Base-by-base conservation (phyloP, 2,113 vertebrate species). In the Sceloporus undulatus region DNA sequence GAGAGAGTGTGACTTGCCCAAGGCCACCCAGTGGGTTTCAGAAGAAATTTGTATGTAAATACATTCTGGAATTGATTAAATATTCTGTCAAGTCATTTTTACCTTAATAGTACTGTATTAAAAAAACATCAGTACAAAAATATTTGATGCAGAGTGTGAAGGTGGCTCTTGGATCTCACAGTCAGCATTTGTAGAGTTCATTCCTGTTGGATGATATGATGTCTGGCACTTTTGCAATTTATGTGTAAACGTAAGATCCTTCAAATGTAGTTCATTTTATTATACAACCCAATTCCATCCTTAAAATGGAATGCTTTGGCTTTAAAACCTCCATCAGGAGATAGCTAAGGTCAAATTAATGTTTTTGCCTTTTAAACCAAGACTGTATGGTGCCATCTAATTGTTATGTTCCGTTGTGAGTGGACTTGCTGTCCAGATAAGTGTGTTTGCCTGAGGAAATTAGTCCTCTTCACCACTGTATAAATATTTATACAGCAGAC, bases 401-500 rank as follows among this genome's bases (percentile, higher is more conserved):
- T 73, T 81, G 65, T 66, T 29, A 23, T 66, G 38, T 76, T 65
- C 42, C 54, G 82, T 54, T 87, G 52, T 54, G 16, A 71, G 40
- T 0, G 4, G 0, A 42, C 13, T 75, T 90, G 81, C 81, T 89
- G 79, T 79, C 87, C 79, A 87, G 66, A 65, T 54, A 25, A 40
- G 25, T 27, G 56, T 8, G 73, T 65, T 80, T 83, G 79, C 83
- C 34, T 71, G 80, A 54, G 56, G 83, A 87, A 89, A 75, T 81
- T 66, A 76, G 74, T 84, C 8, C 0, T 68, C 82, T 85, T 81
- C 71, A 88, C 27, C 8, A 19, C 19, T 56, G 21, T 86, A 73
- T 93, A 2, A 82, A 40, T 85, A 88, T 87, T 90, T 89, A 68
- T 66, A 1, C 19, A 14, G 29, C 78, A 56, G 82, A 13, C 9